phyloP scores from a whole-genome alignment of 1,140 invertebrate genomes.

The Nebria ingens region DNA sequence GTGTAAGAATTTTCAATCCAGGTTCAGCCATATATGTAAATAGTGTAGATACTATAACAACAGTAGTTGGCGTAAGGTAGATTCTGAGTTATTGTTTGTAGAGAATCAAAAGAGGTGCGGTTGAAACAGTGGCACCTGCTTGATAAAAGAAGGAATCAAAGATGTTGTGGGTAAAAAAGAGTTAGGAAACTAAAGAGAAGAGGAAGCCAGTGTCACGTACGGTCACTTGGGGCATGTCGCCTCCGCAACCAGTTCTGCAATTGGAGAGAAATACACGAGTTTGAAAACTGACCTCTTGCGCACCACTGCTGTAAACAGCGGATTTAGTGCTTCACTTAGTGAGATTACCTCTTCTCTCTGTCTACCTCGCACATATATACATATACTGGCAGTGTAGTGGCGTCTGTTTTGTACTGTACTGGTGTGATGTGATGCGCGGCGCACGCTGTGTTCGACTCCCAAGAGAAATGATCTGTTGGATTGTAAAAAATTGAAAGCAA shows the following conservation, averaged over 20 bases:
- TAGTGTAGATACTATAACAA: too few species aligned
- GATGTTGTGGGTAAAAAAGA: too few species aligned
- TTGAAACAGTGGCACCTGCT: too few species aligned
- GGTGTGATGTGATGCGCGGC: neutral
- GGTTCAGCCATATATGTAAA: neutral
- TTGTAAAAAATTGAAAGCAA: slow-evolving; percentile 3
- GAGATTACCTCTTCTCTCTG: neutral
- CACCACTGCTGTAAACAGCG: neutral
- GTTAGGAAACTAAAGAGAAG: too few species aligned
- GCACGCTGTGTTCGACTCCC: neutral
- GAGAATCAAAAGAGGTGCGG: too few species aligned
- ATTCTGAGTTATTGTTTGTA: too few species aligned
- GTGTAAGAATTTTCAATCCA: neutral
- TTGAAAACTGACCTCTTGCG: neutral
- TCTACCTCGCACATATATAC: too few species aligned
- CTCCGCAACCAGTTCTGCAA: neutral
- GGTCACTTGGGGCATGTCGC: neutral
- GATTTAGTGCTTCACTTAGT: neutral
- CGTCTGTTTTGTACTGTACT: neutral
- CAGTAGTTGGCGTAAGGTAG: too few species aligned
- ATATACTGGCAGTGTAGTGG: neutral
- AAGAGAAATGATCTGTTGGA: slow-evolving; percentile 1
- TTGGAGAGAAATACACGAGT: neutral
- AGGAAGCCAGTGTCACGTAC: neutral
- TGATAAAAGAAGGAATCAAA: too few species aligned